Conservation (phyloP, 2,888 invertebrate species). For the Phlogophora meticulosa region DNA sequence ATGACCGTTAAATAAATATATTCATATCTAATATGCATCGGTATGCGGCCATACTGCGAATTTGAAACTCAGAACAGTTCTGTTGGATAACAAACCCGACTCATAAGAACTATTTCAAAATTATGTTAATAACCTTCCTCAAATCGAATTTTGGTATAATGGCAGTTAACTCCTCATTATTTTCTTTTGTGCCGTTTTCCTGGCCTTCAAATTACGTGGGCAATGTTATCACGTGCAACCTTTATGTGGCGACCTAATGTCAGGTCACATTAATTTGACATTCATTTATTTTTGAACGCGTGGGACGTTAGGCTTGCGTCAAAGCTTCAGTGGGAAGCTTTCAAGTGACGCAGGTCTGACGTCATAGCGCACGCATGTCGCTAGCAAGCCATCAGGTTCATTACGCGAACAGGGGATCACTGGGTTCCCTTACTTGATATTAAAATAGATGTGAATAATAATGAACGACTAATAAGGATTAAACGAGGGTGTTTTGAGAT, state of each 20-base stretch:
- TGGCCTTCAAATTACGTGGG: conserved; percentile 31
- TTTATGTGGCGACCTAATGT: conserved; percentile 16
- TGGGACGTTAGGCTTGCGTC: conserved; percentile 51
- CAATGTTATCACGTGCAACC: conserved; percentile 36
- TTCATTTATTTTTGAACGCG: conserved; percentile 41
- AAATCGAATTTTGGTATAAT: conserved; percentile 20
- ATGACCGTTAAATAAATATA: conserved; percentile 27
- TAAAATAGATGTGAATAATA: background rate
- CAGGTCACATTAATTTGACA: conserved; percentile 41
- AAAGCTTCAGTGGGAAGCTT: conserved; percentile 40
- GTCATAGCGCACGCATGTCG: conserved; percentile 43
- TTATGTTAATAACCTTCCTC: conserved; percentile 20
- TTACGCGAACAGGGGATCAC: conserved; percentile 6
- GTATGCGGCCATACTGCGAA: conserved; percentile 28
- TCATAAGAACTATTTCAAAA: conserved; percentile 8
- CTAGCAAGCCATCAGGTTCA: conserved; percentile 31
- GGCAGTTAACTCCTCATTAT: conserved; percentile 5
- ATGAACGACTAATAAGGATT: background rate
- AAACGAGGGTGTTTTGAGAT: conserved; percentile 1
- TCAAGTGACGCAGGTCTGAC: conserved; percentile 49
- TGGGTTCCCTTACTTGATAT: conserved; percentile 16
- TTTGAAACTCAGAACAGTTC: background rate
- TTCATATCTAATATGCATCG: conserved; percentile 24
- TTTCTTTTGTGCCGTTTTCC: conserved; percentile 31
- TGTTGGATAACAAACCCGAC: conserved; percentile 27